A percentile compares a stretch with the other conserved stretches of the same genome.
Evolutionary conservation across 2,113 vertebrate genomes (phyloP).

Genomic region (Alethe diademata): DNA sequence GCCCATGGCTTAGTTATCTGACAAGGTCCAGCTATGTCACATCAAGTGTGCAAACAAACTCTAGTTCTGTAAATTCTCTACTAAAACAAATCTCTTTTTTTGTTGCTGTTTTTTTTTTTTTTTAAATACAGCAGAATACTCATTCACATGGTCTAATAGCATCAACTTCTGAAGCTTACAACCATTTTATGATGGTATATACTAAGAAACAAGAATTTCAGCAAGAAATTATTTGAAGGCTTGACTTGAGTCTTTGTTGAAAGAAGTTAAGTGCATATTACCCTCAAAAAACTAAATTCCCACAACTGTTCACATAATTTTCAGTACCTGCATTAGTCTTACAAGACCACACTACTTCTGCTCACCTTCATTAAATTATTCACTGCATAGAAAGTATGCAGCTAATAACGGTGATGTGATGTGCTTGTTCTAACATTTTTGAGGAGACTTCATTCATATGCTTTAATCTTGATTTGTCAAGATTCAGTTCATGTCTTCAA

Average conservation of each 20-base stretch:
- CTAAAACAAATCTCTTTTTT: neutral
- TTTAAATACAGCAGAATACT: neutral
- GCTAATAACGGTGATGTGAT: neutral
- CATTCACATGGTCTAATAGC: neutral
- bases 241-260: neutral
- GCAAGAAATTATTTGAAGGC: neutral
- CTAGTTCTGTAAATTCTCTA: neutral
- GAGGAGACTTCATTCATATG: neutral
- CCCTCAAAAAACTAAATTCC: neutral
- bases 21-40: neutral
- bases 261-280: neutral
- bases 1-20: neutral
- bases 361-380: neutral
- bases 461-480: neutral
- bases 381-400: neutral
- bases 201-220: neutral
- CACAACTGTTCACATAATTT: neutral
- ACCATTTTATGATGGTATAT: neutral
- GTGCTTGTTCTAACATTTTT: neutral
- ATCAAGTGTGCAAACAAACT: neutral
- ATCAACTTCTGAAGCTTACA: neutral
- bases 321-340: neutral
- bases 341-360: neutral
- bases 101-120: neutral
- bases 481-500: neutral